phyloP scores from a whole-genome alignment of 2,113 vertebrate genomes.

The Campylomormyrus numenius region DNA sequence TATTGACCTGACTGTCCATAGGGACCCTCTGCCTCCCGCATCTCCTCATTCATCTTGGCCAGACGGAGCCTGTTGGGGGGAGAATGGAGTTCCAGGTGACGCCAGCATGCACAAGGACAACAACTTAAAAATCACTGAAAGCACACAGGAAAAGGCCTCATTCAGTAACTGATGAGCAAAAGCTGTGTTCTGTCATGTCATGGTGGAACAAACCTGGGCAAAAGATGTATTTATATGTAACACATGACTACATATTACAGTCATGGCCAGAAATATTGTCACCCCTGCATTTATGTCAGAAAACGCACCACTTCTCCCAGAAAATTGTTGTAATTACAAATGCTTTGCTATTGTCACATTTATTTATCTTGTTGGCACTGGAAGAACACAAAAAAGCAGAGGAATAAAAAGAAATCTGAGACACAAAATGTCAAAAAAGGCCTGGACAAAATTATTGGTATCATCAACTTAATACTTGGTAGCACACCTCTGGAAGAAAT shows the following conservation, averaged over 20 bases:
- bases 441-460: too few relatives aligned
- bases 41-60: conserved; percentile 98
- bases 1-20: conserved; percentile 98
- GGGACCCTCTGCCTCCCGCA: conserved; percentile 93
- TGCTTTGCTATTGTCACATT: too few relatives aligned
- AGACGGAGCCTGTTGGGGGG: conserved; percentile 72
- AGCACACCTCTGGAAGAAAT: too few relatives aligned
- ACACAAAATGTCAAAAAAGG: too few relatives aligned
- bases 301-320: too few relatives aligned
- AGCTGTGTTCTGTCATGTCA: background rate
- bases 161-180: background rate
- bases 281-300: too few relatives aligned
- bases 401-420: too few relatives aligned
- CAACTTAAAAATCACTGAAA: background rate
- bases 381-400: too few relatives aligned
- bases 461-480: too few relatives aligned
- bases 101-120: background rate
- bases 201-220: background rate
- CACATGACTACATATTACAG: background rate
- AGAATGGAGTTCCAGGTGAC: background rate
- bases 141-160: background rate
- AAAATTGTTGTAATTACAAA: too few relatives aligned
- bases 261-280: too few relatives aligned
- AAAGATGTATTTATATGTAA: background rate
- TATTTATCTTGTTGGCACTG: too few relatives aligned